phyloP scores from a whole-genome alignment of 2,113 vertebrate genomes.

The Dipodomys merriami region DNA sequence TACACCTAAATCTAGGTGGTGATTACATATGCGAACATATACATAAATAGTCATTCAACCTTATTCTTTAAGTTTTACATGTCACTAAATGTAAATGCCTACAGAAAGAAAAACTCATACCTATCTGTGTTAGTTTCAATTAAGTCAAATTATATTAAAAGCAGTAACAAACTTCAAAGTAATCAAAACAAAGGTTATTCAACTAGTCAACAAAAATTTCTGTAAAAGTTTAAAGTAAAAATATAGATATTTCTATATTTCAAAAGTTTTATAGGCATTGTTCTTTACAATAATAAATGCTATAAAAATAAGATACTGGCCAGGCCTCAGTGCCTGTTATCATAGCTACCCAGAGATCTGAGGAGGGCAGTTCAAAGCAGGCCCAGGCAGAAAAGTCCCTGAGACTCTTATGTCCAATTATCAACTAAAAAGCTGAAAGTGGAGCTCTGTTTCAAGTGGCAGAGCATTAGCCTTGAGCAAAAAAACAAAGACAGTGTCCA shows the following conservation, averaged over 20 bases:
- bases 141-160: background rate
- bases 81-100: background rate
- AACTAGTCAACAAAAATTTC: conserved; percentile 20
- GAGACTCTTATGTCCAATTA: no score
- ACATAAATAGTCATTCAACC: conserved; percentile 23
- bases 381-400: no score
- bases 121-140: background rate
- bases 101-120: background rate
- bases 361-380: no score
- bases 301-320: background rate
- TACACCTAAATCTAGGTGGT: background rate
- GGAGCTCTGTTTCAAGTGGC: no score
- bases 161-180: background rate
- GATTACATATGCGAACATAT: background rate
- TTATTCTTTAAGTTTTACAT: conserved; percentile 20
- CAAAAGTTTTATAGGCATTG: background rate
- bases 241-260: background rate
- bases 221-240: background rate
- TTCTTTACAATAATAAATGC: conserved; percentile 24
- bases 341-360: no score
- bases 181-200: conserved; percentile 34
- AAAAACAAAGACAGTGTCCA: no score
- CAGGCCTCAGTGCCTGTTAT: no score
- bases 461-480: no score
- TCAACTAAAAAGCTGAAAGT: no score